Conservation (phyloP, 2,888 invertebrate species). For the Nemoura dubitans region DNA sequence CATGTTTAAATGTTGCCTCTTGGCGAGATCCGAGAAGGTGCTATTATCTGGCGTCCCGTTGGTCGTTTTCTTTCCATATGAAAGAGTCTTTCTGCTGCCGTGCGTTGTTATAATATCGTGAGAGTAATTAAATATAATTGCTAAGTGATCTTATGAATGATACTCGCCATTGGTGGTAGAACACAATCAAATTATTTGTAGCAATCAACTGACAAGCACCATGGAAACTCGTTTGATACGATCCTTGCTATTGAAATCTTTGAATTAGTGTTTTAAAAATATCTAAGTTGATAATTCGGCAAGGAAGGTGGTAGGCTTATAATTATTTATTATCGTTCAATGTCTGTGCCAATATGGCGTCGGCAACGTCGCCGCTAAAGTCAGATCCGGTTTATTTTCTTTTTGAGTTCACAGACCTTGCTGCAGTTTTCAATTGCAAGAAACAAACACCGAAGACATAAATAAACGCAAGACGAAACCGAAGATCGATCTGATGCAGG, state of each 20-base stretch:
- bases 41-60: not conserved
- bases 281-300: not conserved
- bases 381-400: constrained; percentile 31
- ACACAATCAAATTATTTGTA: not conserved
- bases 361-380: not conserved
- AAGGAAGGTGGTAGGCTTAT: not conserved
- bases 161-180: constrained; percentile 21
- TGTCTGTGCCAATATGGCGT: not conserved
- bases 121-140: constrained; percentile 28
- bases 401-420: constrained; percentile 34
- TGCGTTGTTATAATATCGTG: not conserved
- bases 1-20: not conserved
- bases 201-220: not conserved
- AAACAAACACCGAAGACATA: constrained; percentile 5
- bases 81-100: not conserved
- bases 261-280: not conserved
- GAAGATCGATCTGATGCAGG: not conserved
- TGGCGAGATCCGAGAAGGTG: constrained; percentile 12
- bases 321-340: not conserved
- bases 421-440: constrained; percentile 25
- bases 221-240: not conserved
- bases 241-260: not conserved
- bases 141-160: constrained; percentile 15
- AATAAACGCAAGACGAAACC: not conserved
- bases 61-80: not conserved